Evolutionary conservation across 37 sponge, comb jelly and placozoan genomes (phyloP), one percentile per base, ranked within the genome.

Genomic region (Oopsacas minuta): DNA sequence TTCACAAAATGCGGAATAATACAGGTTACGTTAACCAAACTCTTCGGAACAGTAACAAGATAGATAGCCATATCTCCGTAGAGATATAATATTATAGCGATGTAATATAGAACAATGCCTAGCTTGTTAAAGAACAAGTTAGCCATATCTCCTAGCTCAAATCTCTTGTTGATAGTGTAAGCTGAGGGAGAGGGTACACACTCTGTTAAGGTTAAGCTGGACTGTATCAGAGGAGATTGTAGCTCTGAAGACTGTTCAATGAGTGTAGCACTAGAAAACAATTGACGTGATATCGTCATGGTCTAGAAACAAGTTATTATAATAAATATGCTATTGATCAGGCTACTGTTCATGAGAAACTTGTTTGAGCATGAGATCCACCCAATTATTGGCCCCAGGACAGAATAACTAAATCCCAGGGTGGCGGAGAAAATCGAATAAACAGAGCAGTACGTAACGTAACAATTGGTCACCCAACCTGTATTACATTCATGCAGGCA

Each of bases 31-130:
- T 61, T 61, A 10, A 61, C 32, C 75, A 61, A 25, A 61, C 75
- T 61, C 82, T 93, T 95, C 35, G 96, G 91, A 0, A 94, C 93
- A 39, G 94, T 90, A 1, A 95, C 94, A 86, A 93, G 91, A 86
- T 95, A 99, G 34, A 99, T 95, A 42, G 96, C 90, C 38, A 99
- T 89, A 86, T 99, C 99, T 17, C 99, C 99, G 83, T 92, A 95
- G 37, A 99, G 87, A 83, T 99, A 99, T 69, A 99, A 82, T 32
- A 92, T 88, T 17, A 95, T 89, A 39, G 85, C 82, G 5, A 99
- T 37, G 86, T 99, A 99, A 88, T 94, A 99, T 53, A 93, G 53
- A 20, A 90, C 75, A 25, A 61, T 61, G 7, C 75, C 75, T 12
- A 61, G 20, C 75, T 61, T 61, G 75, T 91, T 92, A 81, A 90